A percentile compares a stretch with the other conserved stretches of the same genome.
phyloP scores from a whole-genome alignment of 2,797 vertebrate species.

The Hippoglossus hippoglossus region DNA sequence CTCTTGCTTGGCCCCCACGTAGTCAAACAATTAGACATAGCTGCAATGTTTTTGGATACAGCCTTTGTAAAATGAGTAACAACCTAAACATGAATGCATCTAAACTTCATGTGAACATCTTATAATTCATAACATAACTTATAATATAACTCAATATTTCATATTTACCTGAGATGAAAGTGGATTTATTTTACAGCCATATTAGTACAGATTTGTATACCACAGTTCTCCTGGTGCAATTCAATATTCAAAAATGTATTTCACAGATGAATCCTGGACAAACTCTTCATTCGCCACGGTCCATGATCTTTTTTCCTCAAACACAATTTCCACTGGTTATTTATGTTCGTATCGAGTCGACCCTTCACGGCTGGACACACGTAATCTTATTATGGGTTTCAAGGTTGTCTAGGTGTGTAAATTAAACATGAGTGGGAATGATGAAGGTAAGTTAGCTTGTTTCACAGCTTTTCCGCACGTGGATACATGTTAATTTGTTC shows the following conservation, averaged over 20 bases:
- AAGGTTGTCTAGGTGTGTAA: slow-evolving; percentile 54
- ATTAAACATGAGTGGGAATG: slow-evolving; percentile 60
- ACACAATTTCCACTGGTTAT: slow-evolving; percentile 40
- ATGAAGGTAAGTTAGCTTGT: slow-evolving; percentile 50
- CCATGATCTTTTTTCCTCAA: slow-evolving; percentile 13
- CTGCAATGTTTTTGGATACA: too few species aligned
- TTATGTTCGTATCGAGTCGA: slow-evolving; percentile 31
- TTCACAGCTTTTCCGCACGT: slow-evolving; percentile 58
- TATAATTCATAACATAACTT: too few species aligned
- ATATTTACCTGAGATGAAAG: not conserved
- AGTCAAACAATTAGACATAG: too few species aligned
- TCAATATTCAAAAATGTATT: slow-evolving; percentile 19
- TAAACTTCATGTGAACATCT: too few species aligned
- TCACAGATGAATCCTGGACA: slow-evolving; percentile 14
- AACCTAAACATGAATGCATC: too few species aligned
- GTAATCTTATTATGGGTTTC: slow-evolving; percentile 57
- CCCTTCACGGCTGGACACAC: slow-evolving; percentile 46
- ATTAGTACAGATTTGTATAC: not conserved
- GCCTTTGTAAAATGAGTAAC: too few species aligned
- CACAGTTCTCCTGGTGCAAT: not conserved
- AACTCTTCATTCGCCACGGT: slow-evolving; percentile 23
- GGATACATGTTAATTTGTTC: slow-evolving; percentile 68
- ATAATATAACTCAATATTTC: too few species aligned
- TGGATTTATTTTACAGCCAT: not conserved
- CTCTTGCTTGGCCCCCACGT: too few species aligned